Evolutionary conservation across 2,113 vertebrate species (phyloP), one percentile per base, ranked within the genome.

Genomic region (Dissostichus mawsoni): DNA sequence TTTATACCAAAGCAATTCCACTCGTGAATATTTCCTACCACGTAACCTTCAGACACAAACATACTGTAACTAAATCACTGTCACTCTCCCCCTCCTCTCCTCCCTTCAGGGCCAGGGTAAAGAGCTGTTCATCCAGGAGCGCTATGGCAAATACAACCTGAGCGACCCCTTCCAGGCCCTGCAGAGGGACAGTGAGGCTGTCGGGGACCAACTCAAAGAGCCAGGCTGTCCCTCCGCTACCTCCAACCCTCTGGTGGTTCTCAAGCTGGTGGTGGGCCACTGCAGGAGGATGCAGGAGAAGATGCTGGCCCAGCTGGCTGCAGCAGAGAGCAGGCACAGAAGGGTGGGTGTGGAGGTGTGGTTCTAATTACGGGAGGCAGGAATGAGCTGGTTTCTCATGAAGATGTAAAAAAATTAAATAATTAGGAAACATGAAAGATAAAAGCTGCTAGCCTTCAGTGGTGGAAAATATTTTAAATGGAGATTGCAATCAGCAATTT

Each of bases 221-320:
- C 1, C 88, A 66, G 3, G 95, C 70, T 76, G 83, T 66, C 69
- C 84, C 4, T 94, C 96, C 10, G 90, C 96, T 0, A 95, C 94
- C 89, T 92, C 97, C 72, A 97, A 97, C 88, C 98, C 98, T 0
- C 93, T 99, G 20, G 96, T 96, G 1, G 80, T 98, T 59, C 93
- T 99, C 33, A 98, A 97, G 84, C 93, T 96, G 89, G 98, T 99
- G 92, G 97, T 98, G 94, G 96, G 96, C 82, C 98, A 99, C 56
- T 99, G 98, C 93, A 97, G 97, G 92, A 96, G 94, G 52, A 99
- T 98, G 97, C 97, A 98, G 90, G 97, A 99, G 66, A 97, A 97
- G 76, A 99, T 99, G 98, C 77, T 99, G 87, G 95, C 96, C 59
- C 98, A 99, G 61, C 94, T 99, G n/a, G 96, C 97, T 12, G 97